Base-by-base conservation (phyloP, 2,888 invertebrate genomes). In the Papilio gigon region DNA sequence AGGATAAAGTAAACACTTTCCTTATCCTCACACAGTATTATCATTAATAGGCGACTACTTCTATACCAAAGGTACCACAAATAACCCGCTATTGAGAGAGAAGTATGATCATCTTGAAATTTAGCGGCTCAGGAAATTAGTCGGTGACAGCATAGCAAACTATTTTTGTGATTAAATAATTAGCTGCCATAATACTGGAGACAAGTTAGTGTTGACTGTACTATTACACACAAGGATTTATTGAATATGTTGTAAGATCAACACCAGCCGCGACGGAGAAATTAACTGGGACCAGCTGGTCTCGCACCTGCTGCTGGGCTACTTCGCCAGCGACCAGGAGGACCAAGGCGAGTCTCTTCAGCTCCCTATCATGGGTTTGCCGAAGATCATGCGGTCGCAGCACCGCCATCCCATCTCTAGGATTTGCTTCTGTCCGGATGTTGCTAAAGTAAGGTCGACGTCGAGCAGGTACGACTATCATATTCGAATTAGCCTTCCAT, bases 271-370 rank as follows among this genome's bases (percentile, higher is more conserved):
- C 8, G 92, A 93, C 73, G 93, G 92, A 53, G 85, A 88, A 84
- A 91, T 87, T 74, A 93, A 89, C 72, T 97, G 97, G 96, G 94
- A 96, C 79, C 96, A 97, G 84, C 93, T 96, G 77, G 93, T 97
- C 33, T 95, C 96, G 0, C 95, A 95, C 86, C 87, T 96, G 73
- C 93, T 96, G 70, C 88, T 96, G 71, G 95, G 95, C 58, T 96
- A 95, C 87, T 94, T 95, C 83, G 93, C 93, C 62, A 93, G 94
- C 74, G 95, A 95, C 78, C 92, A 93, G 0, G 93, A 93, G 75
- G 89, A 92, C 73, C 94, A 94, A 79, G 93, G 93, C 70, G 93
- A 94, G 75, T 86, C 93, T 1, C 81, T 96, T 67, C 94, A 94
- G 75, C 83, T 89, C 42, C 95, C 96, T 11, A 94, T 96, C 75